Base-by-base conservation (phyloP, 2,888 invertebrate genomes). In the Lacanobia oleracea region DNA sequence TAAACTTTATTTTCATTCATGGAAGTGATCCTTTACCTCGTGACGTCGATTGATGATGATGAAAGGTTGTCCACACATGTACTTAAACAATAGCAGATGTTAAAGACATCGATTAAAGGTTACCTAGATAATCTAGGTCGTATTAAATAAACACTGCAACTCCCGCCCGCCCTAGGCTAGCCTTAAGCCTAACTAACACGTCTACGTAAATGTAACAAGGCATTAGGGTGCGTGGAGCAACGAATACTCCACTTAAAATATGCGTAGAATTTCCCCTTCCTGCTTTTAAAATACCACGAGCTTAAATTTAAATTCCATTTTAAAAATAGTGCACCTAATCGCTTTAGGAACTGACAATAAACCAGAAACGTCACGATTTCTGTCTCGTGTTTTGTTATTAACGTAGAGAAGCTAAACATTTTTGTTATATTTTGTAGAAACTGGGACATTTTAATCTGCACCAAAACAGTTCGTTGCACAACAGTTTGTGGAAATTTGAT, bases 251-350 rank as follows among this genome's bases (percentile, higher is more conserved):
- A 88, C 90, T 90, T 90, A 90, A 91, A 93, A 91, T 93, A 92
- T 91, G 91, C 90, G 83, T 90, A 91, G 90, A 91, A 91, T 91
- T 92, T 92, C 93, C 93, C 93, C 93, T 93, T 94, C 93, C 93
- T 91, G 91, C 85, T 92, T 93, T 93, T 89, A 93, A 94, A 94
- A 94, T 93, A 93, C 90, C 90, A 88, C 85, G 85, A 87, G 91
- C 91, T 92, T 92, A 92, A 93, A 91, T 93, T 93, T 88, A 87
- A 93, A 93, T 92, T 88, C 87, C 86, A 85, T 85, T 90, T 91
- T 91, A 90, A 91, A 93, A 94, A 93, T 93, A 93, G 93, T 84
- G 87, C 84, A 79, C 82, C 87, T 91, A 92, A 93, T 94, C 92
- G 89, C 89, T 90, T 90, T 85, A 90, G 91, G 91, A 94, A 92